These are phyloP conservation scores for Lamellibrachia satsuma DNA, from an alignment of 2,888 invertebrate genomes.

Conservation along the genomic window DNA sequence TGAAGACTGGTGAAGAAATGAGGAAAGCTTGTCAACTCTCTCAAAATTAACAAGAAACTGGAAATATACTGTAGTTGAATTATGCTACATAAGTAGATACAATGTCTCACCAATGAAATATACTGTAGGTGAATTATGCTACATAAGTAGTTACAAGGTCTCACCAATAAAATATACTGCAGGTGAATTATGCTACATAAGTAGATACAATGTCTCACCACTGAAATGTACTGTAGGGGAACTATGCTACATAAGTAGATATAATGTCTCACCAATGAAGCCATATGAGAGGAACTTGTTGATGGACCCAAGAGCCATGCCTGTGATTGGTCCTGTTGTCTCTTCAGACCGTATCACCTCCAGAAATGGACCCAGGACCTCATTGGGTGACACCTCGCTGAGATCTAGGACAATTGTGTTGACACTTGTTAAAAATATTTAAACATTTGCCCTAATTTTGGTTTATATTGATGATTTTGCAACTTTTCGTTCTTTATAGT, in stretches of 20 bases:
- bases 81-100: too few species aligned
- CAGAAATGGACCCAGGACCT: slow-evolving; percentile 80
- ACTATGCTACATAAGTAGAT: not conserved
- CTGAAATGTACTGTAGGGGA: not conserved
- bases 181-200: not conserved
- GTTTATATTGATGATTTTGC: not conserved
- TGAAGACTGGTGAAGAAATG: too few species aligned
- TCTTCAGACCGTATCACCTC: slow-evolving; percentile 97
- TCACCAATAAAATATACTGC: too few species aligned
- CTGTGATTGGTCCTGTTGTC: slow-evolving; percentile 95
- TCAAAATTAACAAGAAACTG: too few species aligned
- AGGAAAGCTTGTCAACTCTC: too few species aligned
- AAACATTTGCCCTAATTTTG: not conserved
- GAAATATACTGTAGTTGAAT: too few species aligned
- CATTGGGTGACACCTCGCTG: slow-evolving; percentile 65
- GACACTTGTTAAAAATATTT: not conserved
- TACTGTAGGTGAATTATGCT: too few species aligned
- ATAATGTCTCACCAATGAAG: slow-evolving; percentile 78
- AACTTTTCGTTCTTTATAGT: not conserved
- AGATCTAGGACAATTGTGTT: slow-evolving; percentile 53
- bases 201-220: not conserved
- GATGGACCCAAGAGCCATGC: slow-evolving; percentile 90
- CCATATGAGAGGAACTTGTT: slow-evolving; percentile 97
- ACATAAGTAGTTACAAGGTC: too few species aligned
- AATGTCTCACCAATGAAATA: too few species aligned